phyloP scores from a whole-genome alignment of 2,113 vertebrate genomes.

The Gymnogyps californianus region DNA sequence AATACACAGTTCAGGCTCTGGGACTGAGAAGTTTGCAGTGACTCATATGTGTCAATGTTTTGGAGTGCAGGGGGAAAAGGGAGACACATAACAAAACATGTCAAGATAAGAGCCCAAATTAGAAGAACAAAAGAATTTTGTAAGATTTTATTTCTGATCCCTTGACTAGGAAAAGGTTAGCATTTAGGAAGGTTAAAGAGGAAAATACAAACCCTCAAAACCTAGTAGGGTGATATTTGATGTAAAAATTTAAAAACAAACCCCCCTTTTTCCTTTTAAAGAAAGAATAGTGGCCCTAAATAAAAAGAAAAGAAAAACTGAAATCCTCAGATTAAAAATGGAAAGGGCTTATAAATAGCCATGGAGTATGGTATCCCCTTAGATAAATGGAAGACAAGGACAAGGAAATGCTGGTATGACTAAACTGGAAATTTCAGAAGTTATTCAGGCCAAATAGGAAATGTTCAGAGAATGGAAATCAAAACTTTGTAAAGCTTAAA shows the following conservation, averaged over 20 bases:
- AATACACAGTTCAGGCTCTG: neutral
- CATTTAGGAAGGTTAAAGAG: neutral
- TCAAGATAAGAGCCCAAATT: neutral
- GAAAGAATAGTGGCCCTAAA: neutral
- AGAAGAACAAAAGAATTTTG: neutral
- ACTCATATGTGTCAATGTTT: neutral
- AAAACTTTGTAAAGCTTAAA: neutral
- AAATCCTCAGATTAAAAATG: neutral
- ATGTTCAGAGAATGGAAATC: neutral
- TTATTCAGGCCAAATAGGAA: neutral
- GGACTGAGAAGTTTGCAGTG: neutral
- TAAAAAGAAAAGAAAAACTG: neutral
- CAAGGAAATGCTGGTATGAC: neutral
- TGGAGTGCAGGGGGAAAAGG: neutral
- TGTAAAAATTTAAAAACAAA: neutral
- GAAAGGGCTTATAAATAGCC: neutral
- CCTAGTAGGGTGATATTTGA: neutral
- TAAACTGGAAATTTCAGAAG: neutral
- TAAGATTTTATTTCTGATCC: neutral
- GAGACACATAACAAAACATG: neutral
- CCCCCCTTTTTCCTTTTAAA: neutral
- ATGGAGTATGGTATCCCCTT: neutral
- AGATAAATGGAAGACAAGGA: neutral
- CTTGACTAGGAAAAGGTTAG: neutral
- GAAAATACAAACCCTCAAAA: neutral